Base-by-base conservation (phyloP, 2,797 vertebrate species). In the Momotus momota region DNA sequence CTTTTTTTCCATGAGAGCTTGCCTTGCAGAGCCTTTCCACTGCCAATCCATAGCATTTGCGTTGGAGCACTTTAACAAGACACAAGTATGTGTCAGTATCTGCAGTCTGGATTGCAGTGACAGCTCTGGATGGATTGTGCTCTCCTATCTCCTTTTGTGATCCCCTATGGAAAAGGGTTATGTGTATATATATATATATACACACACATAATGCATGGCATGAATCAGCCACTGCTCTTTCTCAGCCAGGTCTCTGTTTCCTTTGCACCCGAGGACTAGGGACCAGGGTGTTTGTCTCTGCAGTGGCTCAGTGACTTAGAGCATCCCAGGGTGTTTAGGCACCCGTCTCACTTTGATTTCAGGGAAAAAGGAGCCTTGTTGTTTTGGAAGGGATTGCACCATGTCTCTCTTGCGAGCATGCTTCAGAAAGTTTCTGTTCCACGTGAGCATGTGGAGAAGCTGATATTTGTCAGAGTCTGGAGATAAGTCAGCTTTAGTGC, bases 1-100 rank as follows among this genome's bases (percentile, higher is more conserved):
- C 90, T 87, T 77, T 77, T 69, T 77, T 85, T 80, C 83, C 78
- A 41, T 88, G 86, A 77, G 35, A 86, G 40, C 45, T 82, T 86
- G 27, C 35, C 51, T 81, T 26, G 26, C 43, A 27, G 26, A 18
- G 15, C 46, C 66, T 64, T 90, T 89, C 74, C 60, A 9, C 45
- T 66, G 86, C 70, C 81, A 92, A 84, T 69, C 65, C 3, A 0
- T 71, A 81, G 41, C 65, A 74, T 94, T 90, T 82, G 55, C 0
- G 0, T 79, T 55, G 62, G 25, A 90, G 55, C 77, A 66, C 43
- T 93, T 88, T 33, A 85, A 80, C 60, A 73, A 55, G 88, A 29
- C 83, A 51, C 26, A 69, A 88, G 25, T 33, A 65, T 33, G 67
- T 86, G 86, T 72, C 48, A 11, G 55, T 29, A n/a, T 81, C 79